phyloP scores from a whole-genome alignment of 2,888 invertebrate genomes.

The Phortica magna region DNA sequence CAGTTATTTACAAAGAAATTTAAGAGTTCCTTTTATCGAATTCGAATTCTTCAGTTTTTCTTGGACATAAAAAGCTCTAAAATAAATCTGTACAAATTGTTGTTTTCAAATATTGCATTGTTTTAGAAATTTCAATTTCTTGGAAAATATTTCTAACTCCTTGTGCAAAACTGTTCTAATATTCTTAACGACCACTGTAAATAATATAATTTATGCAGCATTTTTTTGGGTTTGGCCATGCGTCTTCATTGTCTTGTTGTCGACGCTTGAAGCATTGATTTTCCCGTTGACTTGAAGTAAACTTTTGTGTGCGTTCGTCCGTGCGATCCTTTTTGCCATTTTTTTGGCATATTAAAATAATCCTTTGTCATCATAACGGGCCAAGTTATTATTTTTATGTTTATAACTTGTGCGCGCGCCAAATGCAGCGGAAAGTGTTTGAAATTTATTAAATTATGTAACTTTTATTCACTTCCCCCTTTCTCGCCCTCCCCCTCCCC shows the following conservation, averaged over 20 bases:
- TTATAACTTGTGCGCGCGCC: slow-evolving; percentile 48
- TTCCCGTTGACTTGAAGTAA: background rate
- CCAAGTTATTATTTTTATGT: slow-evolving; percentile 19
- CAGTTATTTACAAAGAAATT: too few relatives aligned
- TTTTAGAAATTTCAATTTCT: too few relatives aligned
- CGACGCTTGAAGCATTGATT: background rate
- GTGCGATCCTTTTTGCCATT: background rate
- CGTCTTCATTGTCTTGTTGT: background rate
- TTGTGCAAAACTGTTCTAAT: too few relatives aligned
- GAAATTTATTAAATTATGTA: slow-evolving; percentile 61
- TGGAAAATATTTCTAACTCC: too few relatives aligned
- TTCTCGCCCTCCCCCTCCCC: background rate
- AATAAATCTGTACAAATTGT: too few relatives aligned
- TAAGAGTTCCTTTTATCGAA: too few relatives aligned
- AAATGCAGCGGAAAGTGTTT: slow-evolving; percentile 60
- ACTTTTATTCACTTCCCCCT: slow-evolving; percentile 40
- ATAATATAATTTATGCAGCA: background rate
- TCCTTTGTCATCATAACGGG: slow-evolving; percentile 21
- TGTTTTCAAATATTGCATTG: too few relatives aligned
- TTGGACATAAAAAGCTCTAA: too few relatives aligned
- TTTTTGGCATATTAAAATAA: slow-evolving; percentile 1
- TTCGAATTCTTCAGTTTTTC: too few relatives aligned
- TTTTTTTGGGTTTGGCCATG: background rate
- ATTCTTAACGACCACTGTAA: too few relatives aligned
- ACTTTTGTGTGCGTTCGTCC: slow-evolving; percentile 2